Base-by-base conservation (phyloP, 2,888 invertebrate species). In the Troides oblongomaculatus region DNA sequence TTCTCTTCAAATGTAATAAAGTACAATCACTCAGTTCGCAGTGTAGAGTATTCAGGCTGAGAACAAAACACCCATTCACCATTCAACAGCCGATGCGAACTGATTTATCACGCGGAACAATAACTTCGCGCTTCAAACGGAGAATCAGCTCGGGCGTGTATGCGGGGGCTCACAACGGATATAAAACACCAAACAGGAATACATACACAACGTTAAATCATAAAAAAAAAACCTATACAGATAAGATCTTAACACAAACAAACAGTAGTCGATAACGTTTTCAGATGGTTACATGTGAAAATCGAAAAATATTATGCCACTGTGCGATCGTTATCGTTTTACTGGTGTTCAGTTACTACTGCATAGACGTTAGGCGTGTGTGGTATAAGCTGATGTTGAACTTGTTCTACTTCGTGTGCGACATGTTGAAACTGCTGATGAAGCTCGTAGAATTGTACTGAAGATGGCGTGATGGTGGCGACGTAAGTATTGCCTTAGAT, bases 241-340 rank as follows among this genome's bases (percentile, higher is more conserved):
- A 50, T 59, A 66, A 66, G 67, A 69, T 69, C 65, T 59, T 66
- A 59, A 43, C 18, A 43, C 72, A 46, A 46, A 46, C 69, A 74
- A 73, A 30, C 30, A 39, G n/a, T 30, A 66, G 39, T 62, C n/a
- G 21, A 25, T 62, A n/a, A 60, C 46, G 74, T 64, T 85, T 86
- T 81, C 90, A 87, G 90, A 92, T 92, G 92, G 84, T 90, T 84
- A 84, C 84, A 82, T 84, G 81, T 83, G 85, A 82, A 75, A 84
- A 83, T 77, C 80, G 82, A 71, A 87, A 80, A 78, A 75, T 82
- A 81, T 65, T 84, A 85, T 88, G 88, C 72, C 88, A 82, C 83
- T 81, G 81, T 72, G 79, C 76, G 68, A 73, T 78, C 57, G 79
- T 81, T 74, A 53, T 87, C 39, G 69, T 85, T n/a, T 75, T 81